phyloP scores from a whole-genome alignment of 2,888 invertebrate genomes.

The Noctuana brunneofusca region DNA sequence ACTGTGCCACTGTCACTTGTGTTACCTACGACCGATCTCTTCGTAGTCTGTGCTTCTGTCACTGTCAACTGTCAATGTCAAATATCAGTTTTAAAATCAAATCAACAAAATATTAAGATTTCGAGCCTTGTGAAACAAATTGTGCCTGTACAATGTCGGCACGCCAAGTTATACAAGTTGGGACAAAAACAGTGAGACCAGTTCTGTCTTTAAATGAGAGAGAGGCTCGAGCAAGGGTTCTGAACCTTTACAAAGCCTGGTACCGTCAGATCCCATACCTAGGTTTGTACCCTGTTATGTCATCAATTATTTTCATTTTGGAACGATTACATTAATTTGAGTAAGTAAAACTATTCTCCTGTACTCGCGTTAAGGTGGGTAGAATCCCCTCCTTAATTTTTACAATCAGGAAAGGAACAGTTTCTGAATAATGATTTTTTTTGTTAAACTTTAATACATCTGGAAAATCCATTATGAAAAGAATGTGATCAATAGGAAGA shows the following conservation, averaged over 20 bases:
- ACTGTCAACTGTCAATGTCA: not conserved
- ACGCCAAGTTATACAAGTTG: conserved; percentile 69
- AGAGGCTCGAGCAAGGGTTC: conserved; percentile 92
- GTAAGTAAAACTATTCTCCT: too few relatives aligned
- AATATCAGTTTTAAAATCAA: too few relatives aligned
- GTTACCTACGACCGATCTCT: too few relatives aligned
- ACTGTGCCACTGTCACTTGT: too few relatives aligned
- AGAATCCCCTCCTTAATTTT: too few relatives aligned
- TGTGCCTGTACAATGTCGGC: conserved; percentile 57
- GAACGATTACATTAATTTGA: not conserved
- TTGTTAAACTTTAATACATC: too few relatives aligned
- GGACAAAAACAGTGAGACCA: conserved; percentile 89
- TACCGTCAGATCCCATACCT: conserved; percentile 95
- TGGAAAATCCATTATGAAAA: too few relatives aligned
- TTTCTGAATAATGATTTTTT: too few relatives aligned
- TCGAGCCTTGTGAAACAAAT: conserved; percentile 5
- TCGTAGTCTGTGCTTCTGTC: not conserved
- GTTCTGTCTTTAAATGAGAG: conserved; percentile 89
- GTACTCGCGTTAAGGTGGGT: too few relatives aligned
- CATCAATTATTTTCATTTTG: conserved; percentile 50
- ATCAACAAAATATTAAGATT: too few relatives aligned
- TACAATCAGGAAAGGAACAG: too few relatives aligned
- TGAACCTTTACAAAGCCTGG: conserved; percentile 96
- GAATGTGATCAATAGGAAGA: too few relatives aligned
- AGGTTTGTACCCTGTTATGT: conserved; percentile 85